Evolutionary conservation across 2,113 vertebrate species (phyloP), one percentile per base, ranked within the genome.

Genomic region (Cyanoderma ruficeps): DNA sequence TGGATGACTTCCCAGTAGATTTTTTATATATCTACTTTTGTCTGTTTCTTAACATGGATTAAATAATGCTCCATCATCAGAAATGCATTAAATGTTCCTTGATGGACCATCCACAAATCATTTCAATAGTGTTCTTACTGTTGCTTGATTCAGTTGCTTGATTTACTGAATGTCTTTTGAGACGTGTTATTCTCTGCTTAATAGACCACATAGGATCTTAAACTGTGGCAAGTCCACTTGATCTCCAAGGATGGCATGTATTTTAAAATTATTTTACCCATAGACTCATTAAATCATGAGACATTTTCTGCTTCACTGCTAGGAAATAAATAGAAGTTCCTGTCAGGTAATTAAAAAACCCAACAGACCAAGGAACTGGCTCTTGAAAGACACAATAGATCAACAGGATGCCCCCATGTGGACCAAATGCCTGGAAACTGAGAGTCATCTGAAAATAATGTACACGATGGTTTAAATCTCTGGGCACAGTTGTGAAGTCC

Each of bases 281-380:
- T 67, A 72, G 67, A 44, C 67, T 94, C 63, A 56, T 93, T 89
- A 92, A 93, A 94, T 93, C 53, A 67, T 74, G 46, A 82, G 39
- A 20, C 6, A 37, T 85, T 83, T 95, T 92, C 91, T 87, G 63
- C 63, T 83, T 91, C 87, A n/a, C 19, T 94, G 61, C 61, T 85
- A 83, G 61, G 57, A 95, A 84, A 92, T 87, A 94, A 82, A 87
- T 83, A 85, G 46, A 81, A 61, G 23, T 82, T 90, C 47, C 25
- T 87, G 80, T 70, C 91, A 96, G 63, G 59, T 87, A 85, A 94
- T 94, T 93, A 55, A 95, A 85, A 95, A 87, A 27, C 19, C 27
- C 78, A 85, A 27, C 55, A 83, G 83, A 83, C 61, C 50, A 84
- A 90, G 82, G 71, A 93, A 49, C 44, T n/a, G n/a, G 22, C 57